Percentiles rank a stretch among this genome's conserved stretches.
Conservation (phyloP, 1,140 invertebrate species). For the Caenorhabditis tropicalis region DNA sequence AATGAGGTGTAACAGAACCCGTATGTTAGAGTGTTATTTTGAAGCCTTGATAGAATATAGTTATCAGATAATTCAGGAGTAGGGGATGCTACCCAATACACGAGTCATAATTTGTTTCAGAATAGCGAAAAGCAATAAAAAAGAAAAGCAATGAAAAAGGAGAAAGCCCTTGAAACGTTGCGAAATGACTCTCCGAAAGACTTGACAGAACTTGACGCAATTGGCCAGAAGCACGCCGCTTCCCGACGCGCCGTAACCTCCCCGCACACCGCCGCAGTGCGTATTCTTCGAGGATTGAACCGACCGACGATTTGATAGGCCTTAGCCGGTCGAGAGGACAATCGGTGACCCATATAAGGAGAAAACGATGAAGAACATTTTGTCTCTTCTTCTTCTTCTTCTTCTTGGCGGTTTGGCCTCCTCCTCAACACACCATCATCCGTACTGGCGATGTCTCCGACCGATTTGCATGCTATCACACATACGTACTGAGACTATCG, state of each 20-base stretch:
- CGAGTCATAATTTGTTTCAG: neutral
- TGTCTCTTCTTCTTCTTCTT: too few relatives aligned
- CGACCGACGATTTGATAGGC: slow-evolving; percentile 39
- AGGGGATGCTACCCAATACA: neutral
- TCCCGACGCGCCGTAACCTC: slow-evolving; percentile 4
- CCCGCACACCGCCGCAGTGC: neutral
- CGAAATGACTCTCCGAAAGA: slow-evolving; percentile 36
- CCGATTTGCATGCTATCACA: slow-evolving; percentile 43
- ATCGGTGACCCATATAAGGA: slow-evolving; percentile 41
- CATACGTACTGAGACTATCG: slow-evolving; percentile 10
- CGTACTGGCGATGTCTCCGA: neutral
- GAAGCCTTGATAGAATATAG: too few relatives aligned
- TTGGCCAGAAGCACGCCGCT: slow-evolving; percentile 28
- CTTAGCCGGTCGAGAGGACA: slow-evolving; percentile 36
- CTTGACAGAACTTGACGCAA: slow-evolving; percentile 27
- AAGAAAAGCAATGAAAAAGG: neutral
- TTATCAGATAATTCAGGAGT: too few relatives aligned
- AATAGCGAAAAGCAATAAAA: neutral
- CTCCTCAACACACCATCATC: neutral
- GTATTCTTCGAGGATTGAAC: slow-evolving; percentile 7
- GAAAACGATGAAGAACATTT: slow-evolving; percentile 33
- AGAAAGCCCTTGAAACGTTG: slow-evolving; percentile 34
- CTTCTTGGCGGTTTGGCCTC: slow-evolving; percentile 26
- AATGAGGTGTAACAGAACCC: slow-evolving; percentile 7
- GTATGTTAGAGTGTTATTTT: neutral